A percentile compares a stretch with the other conserved stretches of the same genome.
Evolutionary conservation across 2,888 invertebrate species (phyloP).

Genomic region (Synanthedon formicaeformis): DNA sequence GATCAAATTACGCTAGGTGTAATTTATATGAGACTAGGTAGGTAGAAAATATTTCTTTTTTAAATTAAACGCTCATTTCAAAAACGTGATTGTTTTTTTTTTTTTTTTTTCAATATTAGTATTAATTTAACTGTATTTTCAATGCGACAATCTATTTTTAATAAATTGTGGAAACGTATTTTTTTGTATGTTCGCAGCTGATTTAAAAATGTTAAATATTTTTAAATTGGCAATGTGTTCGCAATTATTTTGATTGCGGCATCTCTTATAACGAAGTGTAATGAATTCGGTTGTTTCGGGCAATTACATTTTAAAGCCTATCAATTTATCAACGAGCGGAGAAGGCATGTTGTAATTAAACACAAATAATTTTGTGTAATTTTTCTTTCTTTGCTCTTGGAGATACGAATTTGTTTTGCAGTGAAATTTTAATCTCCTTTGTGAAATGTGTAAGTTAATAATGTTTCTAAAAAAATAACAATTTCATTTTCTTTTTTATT

Average conservation of each 20-base stretch:
- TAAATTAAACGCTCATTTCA: no score
- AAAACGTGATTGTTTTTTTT: no score
- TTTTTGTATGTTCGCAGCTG: background rate
- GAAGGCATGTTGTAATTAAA: background rate
- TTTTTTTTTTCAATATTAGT: no score
- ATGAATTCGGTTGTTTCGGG: background rate
- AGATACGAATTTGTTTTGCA: background rate
- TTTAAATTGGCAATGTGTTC: background rate
- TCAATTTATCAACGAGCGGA: background rate
- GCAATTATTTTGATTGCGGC: background rate
- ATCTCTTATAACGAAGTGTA: background rate
- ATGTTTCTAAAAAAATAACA: no score
- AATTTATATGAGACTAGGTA: no score
- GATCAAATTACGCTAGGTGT: no score
- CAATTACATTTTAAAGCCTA: background rate
- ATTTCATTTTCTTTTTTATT: no score
- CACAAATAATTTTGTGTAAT: background rate
- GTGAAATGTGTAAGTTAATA: background rate
- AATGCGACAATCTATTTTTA: no score
- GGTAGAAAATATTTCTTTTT: no score
- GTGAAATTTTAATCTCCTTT: background rate
- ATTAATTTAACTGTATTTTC: no score
- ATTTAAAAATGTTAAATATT: background rate
- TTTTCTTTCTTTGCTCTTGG: background rate
- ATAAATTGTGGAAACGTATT: no score